phyloP scores from a whole-genome alignment of 2,113 vertebrate genomes.

The Sylvia atricapilla region DNA sequence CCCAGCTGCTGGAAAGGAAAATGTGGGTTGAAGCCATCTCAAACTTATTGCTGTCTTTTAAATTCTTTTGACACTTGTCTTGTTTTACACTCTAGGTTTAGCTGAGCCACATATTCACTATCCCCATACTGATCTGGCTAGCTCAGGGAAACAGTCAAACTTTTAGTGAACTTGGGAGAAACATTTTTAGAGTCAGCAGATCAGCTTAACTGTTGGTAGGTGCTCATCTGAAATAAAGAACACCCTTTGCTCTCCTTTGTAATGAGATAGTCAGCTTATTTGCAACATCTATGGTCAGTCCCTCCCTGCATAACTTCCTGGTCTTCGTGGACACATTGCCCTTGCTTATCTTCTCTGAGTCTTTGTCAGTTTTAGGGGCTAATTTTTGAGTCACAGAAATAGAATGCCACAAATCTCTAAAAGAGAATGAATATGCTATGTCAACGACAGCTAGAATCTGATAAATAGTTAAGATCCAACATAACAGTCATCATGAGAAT shows the following conservation, averaged over 20 bases:
- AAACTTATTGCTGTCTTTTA: not conserved
- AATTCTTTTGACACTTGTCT: not conserved
- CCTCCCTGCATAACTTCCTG: not conserved
- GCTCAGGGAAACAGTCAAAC: not conserved
- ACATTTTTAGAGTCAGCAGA: not conserved
- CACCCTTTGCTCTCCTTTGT: not conserved
- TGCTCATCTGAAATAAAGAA: not conserved
- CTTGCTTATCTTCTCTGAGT: not conserved
- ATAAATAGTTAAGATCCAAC: not conserved
- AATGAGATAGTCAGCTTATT: not conserved
- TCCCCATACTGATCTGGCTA: not conserved
- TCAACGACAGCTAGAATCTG: not conserved
- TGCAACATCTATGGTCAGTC: not conserved
- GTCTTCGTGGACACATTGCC: rapidly evolving
- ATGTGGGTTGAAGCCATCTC: not conserved
- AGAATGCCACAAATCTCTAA: not conserved
- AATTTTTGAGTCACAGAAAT: not conserved
- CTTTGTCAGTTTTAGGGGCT: not conserved
- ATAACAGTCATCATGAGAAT: not conserved
- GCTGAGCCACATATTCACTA: not conserved
- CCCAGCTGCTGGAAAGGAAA: not conserved
- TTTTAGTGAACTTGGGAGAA: not conserved
- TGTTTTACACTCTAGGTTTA: not conserved
- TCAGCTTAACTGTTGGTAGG: too few species aligned
- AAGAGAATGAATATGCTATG: not conserved